These are phyloP conservation scores for Dryobates pubescens DNA, from an alignment of 2,797 vertebrate species.

Conservation along the genomic window DNA sequence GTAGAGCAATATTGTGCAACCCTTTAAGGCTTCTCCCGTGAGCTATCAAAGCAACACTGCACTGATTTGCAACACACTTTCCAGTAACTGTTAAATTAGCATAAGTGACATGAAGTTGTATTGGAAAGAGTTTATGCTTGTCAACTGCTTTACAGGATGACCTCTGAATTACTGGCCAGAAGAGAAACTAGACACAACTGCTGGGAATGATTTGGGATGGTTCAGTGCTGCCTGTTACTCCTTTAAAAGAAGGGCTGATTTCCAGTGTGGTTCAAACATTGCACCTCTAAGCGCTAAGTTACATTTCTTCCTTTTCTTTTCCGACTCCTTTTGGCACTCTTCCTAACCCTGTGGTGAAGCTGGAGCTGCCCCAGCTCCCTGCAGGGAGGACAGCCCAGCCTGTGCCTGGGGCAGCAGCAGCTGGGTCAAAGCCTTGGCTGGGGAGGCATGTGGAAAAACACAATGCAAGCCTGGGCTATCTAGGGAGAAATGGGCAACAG, in stretches of 20 bases:
- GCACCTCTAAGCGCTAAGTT: not conserved
- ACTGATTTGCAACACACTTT: not conserved
- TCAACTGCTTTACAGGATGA: not conserved
- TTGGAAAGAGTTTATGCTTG: not conserved
- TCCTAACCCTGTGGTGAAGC: accelerated
- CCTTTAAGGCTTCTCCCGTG: not conserved
- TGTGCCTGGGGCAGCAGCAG: not conserved
- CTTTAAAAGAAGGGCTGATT: not conserved
- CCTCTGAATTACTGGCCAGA: not conserved
- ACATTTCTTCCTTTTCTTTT: not conserved
- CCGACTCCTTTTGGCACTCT: not conserved
- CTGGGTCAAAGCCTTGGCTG: not conserved
- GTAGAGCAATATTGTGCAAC: not conserved
- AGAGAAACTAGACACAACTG: not conserved
- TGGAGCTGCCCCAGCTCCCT: not conserved
- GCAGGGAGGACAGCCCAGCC: not conserved
- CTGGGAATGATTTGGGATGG: not conserved
- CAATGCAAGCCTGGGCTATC: not conserved
- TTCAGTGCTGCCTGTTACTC: not conserved
- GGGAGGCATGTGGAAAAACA: not conserved
- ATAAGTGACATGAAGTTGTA: not conserved
- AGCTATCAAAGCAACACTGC: conserved; percentile 5
- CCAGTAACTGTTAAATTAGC: not conserved
- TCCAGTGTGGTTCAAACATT: not conserved
- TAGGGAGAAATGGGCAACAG: not conserved